Evolutionary conservation across 2,888 invertebrate genomes (phyloP), one percentile per base, ranked within the genome.

Genomic region (Amiota minor): DNA sequence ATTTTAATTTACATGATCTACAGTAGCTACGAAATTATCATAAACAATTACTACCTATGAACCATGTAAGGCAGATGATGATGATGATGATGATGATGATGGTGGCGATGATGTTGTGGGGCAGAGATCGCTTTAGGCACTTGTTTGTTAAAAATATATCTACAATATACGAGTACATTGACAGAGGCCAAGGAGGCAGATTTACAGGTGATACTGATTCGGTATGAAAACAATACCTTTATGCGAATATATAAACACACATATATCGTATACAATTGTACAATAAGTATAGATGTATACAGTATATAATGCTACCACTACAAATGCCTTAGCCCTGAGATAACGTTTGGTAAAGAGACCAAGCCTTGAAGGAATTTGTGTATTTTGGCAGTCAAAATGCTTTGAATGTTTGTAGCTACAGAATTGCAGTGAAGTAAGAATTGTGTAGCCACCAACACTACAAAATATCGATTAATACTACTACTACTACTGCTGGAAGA

Each of bases 301-400:
- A 35, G 35, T 35, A 35, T 35, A 35, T 6, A 35, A 35, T 35
- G 35, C 35, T 35, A 35, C 35, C 6, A 35, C 35, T 6, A 35
- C 35, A 6, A 35, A 35, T 35, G 35, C 6, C 35, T 35, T 35
- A 6, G 35, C 35, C 4, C 35, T 1, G 16, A 56, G 59, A 11
- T 18, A 12, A 16, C 1, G 9, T 59, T 18, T 59, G 59, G 59
- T 59, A 11, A 16, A 59, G 23, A 20, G n/a, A 4, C 2, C 0
- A 56, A 56, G 56, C 1, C 18, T 56, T 16, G 56, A 14, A 20
- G 59, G 11, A 16, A 18, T 85, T 79, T 78, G 81, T 79, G 81
- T 80, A 81, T 50, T 81, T 83, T 84, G 86, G 83, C 82, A 84
- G 83, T 80, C 77, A 14, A 82, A 84, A 84, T 84, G 82, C 86